These are phyloP conservation scores for Cryptotermes secundus DNA, from an alignment of 1,140 invertebrate genomes.

Conservation along the genomic window DNA sequence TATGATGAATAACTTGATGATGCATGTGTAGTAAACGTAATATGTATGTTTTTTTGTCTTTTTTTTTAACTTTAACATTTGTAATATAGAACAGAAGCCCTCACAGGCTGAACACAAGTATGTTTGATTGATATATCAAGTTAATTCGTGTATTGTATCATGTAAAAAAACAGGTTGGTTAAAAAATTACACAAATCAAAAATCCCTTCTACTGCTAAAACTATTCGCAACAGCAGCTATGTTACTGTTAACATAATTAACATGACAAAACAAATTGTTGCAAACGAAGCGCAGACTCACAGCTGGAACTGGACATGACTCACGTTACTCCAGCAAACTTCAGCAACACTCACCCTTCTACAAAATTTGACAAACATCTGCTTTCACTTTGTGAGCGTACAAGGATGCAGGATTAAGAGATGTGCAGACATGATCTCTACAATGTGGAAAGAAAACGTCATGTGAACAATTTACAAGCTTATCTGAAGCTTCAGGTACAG, in stretches of 20 bases:
- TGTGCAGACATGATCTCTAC: too few species aligned
- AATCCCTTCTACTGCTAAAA: background rate
- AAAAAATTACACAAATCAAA: background rate
- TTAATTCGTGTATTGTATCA: constrained; percentile 30
- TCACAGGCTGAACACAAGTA: constrained; percentile 25
- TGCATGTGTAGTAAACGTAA: background rate
- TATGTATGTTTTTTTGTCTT: background rate
- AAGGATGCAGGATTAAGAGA: too few species aligned
- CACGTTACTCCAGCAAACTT: background rate
- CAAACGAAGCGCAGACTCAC: too few species aligned
- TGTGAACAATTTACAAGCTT: too few species aligned
- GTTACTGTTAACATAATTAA: background rate
- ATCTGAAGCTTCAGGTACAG: background rate
- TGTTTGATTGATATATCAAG: constrained; percentile 28
- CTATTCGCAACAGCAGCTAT: background rate
- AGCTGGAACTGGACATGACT: background rate
- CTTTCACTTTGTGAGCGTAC: too few species aligned
- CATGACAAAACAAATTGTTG: too few species aligned
- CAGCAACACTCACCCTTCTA: background rate
- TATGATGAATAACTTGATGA: background rate
- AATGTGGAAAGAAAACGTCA: too few species aligned
- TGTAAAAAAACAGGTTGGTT: constrained; percentile 13
- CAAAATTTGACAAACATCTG: background rate
- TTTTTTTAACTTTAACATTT: constrained; percentile 2
- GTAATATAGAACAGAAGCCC: constrained; percentile 11